Evolutionary conservation across 1,140 invertebrate genomes (phyloP).

Genomic region (Thaumetopoea pityocampa): DNA sequence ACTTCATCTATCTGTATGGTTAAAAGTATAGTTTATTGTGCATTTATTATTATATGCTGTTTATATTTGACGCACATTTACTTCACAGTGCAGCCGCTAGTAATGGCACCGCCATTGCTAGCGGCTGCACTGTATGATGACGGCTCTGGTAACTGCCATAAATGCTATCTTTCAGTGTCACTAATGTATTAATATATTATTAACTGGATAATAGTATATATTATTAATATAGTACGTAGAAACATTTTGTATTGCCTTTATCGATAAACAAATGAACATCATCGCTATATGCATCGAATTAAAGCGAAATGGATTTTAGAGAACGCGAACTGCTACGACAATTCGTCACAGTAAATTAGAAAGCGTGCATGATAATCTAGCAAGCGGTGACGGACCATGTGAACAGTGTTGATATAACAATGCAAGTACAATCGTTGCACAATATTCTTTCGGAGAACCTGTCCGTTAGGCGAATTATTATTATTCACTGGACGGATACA

Average conservation of each 20-base stretch:
- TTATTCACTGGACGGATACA: neutral
- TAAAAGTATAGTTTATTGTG: too few relatives aligned
- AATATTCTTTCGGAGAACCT: constrained; percentile 2
- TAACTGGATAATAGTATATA: too few relatives aligned
- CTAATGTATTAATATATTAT: too few relatives aligned
- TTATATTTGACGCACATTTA: too few relatives aligned
- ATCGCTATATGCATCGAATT: constrained; percentile 19
- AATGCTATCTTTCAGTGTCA: too few relatives aligned
- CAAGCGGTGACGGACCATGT: constrained; percentile 12
- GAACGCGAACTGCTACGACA: constrained; percentile 28
- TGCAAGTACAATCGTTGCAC: constrained; percentile 5
- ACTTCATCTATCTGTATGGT: too few relatives aligned
- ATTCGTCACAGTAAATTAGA: constrained; percentile 62
- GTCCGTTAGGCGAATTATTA: constrained; percentile 1
- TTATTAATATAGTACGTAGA: neutral
- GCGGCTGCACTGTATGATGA: too few relatives aligned
- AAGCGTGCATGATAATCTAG: constrained; percentile 43
- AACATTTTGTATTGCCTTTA: neutral
- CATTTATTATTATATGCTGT: too few relatives aligned
- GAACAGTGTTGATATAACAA: constrained; percentile 7
- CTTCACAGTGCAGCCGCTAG: too few relatives aligned
- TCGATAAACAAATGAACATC: constrained; percentile 1
- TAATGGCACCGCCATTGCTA: too few relatives aligned
- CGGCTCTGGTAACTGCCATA: too few relatives aligned
- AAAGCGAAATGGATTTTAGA: constrained; percentile 25